Base-by-base conservation (phyloP, 2,797 vertebrate genomes). In the Prionace glauca region DNA sequence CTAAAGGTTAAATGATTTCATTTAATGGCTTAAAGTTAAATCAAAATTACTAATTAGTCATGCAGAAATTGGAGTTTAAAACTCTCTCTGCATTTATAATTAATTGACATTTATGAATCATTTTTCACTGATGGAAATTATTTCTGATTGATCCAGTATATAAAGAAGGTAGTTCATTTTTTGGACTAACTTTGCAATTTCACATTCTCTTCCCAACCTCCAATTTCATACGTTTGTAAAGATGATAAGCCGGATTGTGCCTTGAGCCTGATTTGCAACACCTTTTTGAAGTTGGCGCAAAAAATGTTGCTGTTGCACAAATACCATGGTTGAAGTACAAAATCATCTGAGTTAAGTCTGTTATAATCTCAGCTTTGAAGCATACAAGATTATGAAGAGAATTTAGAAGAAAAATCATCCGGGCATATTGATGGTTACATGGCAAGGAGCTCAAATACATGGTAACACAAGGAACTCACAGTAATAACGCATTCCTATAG, bases 51-150 rank as follows among this genome's bases (percentile, higher is more conserved):
- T 93, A 93, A 93, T 67, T 67, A 67, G 69, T 60, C 29, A 60
- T 65, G 12, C 88, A 91, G 11, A 14, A 91, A 91, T 71, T 69
- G 86, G 67, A 22, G 65, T n/a, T 67, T 93, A 24, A 69, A 93
- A 45, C 67, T 93, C 62, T 41, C 65, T 93, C 60, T 93, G 91
- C 62, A 93, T 93, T 67, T 93, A 93, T 41, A 93, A 69, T 93
- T 41, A 93, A 93, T 93, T 69, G 62, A 65, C 60, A 71, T 67
- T 65, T 92, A 67, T 67, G 91, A 93, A 9, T 93, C 67, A 93
- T 20, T 69, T 71, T 93, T 32, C 22, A 71, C 65, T 93, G 65
- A 69, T 22, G 1, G 7, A n/a, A 93, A 69, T n/a, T 93, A 92
- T 93, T 93, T 93, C 18, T 41, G 36, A 93, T 32, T 41, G 36